Conservation (phyloP, 2,113 vertebrate genomes). For the Albula goreensis region DNA sequence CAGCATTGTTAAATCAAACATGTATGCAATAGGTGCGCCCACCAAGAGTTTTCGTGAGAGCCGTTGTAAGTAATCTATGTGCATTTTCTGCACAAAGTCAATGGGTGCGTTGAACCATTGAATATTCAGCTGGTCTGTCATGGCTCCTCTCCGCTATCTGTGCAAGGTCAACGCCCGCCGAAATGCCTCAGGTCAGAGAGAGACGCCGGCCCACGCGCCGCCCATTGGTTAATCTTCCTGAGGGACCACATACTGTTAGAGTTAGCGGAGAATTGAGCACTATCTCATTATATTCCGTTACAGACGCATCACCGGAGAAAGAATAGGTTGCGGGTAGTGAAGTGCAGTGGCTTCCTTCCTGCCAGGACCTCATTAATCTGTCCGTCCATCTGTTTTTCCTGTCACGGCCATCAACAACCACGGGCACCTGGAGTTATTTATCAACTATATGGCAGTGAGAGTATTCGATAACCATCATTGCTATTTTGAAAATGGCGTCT, state of each 20-base stretch:
- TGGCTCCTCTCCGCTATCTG: not conserved
- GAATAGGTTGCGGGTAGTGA: not conserved
- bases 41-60: too few species aligned
- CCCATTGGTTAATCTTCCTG: not conserved
- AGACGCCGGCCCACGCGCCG: not conserved
- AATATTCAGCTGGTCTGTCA: not conserved
- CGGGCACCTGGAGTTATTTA: not conserved
- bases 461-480: not conserved
- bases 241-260: not conserved
- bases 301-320: not conserved
- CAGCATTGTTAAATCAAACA: too few species aligned
- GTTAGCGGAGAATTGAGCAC: not conserved
- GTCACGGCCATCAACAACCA: not conserved
- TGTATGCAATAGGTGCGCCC: too few species aligned
- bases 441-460: not conserved
- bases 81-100: not conserved
- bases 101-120: not conserved
- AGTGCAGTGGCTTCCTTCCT: not conserved
- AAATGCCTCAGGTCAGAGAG: not conserved
- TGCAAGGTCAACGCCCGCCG: not conserved
- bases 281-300: conserved; percentile 12
- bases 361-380: not conserved
- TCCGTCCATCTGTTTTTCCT: not conserved
- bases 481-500: not conserved
- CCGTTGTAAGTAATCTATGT: not conserved